Conservation (phyloP, 1,140 invertebrate species). For the Sweltsa coloradensis region DNA sequence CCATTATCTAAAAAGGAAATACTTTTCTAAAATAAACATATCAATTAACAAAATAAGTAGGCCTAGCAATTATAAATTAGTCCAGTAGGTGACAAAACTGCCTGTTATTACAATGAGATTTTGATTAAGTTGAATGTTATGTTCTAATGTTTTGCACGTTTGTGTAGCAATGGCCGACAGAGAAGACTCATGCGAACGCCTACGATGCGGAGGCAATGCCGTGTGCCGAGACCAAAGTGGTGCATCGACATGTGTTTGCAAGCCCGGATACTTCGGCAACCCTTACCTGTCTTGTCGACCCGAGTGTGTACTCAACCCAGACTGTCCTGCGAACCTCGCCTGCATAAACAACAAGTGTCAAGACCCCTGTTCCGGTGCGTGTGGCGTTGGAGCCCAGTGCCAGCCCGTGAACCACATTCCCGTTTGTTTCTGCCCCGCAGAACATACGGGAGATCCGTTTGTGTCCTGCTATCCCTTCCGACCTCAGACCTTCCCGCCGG, state of each 20-base stretch:
- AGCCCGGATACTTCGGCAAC: constrained; percentile 54
- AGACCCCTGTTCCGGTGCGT: constrained; percentile 63
- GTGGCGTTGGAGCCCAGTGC: constrained; percentile 61
- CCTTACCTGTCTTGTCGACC: constrained; percentile 59
- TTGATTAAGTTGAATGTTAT: too few species aligned
- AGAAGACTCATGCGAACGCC: constrained; percentile 41
- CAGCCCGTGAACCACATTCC: constrained; percentile 64
- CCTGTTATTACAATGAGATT: too few species aligned
- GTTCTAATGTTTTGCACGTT: too few species aligned
- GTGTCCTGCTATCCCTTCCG: constrained; percentile 47
- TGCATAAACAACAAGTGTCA: constrained; percentile 71
- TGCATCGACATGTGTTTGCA: constrained; percentile 49
- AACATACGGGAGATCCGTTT: constrained; percentile 66
- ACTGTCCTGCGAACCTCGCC: constrained; percentile 51
- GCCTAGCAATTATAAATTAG: too few species aligned
- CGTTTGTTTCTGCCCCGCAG: constrained; percentile 60
- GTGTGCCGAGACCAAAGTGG: constrained; percentile 46
- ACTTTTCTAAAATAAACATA: too few species aligned
- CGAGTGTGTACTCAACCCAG: constrained; percentile 66
- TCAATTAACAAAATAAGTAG: too few species aligned
- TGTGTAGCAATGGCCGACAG: constrained; percentile 24
- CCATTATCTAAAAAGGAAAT: too few species aligned
- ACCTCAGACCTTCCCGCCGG: constrained; percentile 15
- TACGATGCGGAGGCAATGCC: constrained; percentile 63
- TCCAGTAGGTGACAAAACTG: too few species aligned